These are phyloP conservation scores for Drosophila persimilis DNA, from an alignment of 1,140 invertebrate genomes.

Conservation along the genomic window DNA sequence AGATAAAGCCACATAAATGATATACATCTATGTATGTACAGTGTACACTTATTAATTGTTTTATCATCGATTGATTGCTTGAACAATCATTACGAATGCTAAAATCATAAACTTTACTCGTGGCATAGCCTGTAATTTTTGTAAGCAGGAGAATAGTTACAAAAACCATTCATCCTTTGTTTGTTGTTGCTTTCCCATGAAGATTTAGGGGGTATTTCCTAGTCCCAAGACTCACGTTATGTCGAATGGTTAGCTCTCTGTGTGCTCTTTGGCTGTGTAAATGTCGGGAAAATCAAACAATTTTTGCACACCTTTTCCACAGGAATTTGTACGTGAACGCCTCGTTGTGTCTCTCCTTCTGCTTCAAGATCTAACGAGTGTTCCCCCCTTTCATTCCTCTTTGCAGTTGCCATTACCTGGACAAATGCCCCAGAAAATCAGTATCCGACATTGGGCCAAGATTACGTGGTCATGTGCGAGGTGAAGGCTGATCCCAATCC, in stretches of 20 bases:
- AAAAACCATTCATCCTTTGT: too few species aligned
- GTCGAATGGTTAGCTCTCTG: too few species aligned
- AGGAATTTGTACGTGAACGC: slow-evolving; percentile 37
- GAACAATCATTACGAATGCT: too few species aligned
- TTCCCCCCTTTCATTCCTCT: neutral
- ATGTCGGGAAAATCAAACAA: slow-evolving; percentile 44
- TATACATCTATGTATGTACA: too few species aligned
- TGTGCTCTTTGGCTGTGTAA: slow-evolving; percentile 19
- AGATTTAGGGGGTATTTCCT: neutral
- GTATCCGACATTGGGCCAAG: slow-evolving; percentile 89
- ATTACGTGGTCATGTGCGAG: slow-evolving; percentile 91
- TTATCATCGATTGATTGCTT: too few species aligned
- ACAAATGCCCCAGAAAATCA: slow-evolving; percentile 93
- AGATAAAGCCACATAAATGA: too few species aligned
- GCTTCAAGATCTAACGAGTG: neutral
- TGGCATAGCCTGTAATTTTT: too few species aligned
- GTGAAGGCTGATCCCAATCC: slow-evolving; percentile 93
- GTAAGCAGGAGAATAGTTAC: too few species aligned
- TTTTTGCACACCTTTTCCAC: slow-evolving; percentile 32
- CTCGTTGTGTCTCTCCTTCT: neutral
- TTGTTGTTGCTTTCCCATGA: too few species aligned
- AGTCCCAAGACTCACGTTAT: too few species aligned
- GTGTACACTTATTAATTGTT: too few species aligned
- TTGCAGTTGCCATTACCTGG: slow-evolving; percentile 91
- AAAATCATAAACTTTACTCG: too few species aligned